Conservation (phyloP, 2,797 vertebrate genomes). For the Gobionotothen gibberifrons region DNA sequence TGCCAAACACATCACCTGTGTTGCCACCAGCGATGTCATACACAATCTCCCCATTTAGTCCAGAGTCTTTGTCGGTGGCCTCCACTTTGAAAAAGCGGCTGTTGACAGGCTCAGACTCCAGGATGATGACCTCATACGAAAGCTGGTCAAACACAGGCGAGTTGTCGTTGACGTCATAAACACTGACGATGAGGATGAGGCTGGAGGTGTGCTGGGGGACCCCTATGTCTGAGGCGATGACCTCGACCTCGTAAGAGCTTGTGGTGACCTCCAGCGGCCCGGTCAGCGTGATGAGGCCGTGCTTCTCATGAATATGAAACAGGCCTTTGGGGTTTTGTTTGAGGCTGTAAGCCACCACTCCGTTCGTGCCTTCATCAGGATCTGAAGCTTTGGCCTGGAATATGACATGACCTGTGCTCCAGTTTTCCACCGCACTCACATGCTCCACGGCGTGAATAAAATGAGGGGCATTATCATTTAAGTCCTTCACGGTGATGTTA, state of each 20-base stretch:
- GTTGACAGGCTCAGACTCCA: constrained; percentile 95
- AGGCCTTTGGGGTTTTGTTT: constrained; percentile 92
- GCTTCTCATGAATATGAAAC: constrained; percentile 91
- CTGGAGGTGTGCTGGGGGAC: constrained; percentile 90
- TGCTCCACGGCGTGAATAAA: constrained; percentile 92
- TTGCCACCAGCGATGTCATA: constrained; percentile 93
- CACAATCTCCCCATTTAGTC: constrained; percentile 94
- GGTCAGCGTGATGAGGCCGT: constrained; percentile 90
- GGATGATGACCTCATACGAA: constrained; percentile 94
- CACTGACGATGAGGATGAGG: constrained; percentile 91
- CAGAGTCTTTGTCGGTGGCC: constrained; percentile 94
- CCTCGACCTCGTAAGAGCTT: constrained; percentile 94
- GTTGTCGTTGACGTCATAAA: constrained; percentile 98
- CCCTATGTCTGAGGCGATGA: constrained; percentile 91
- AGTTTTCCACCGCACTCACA: constrained; percentile 96
- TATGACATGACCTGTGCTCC: constrained; percentile 93
- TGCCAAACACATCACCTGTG: constrained; percentile 91
- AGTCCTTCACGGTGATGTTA: constrained; percentile 95
- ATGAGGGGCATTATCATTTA: constrained; percentile 96
- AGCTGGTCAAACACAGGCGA: constrained; percentile 95
- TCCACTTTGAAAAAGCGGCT: constrained; percentile 95
- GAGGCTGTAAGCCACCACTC: constrained; percentile 91
- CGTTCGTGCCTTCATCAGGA: constrained; percentile 93
- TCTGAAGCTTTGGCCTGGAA: constrained; percentile 95
- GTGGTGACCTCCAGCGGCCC: constrained; percentile 90